phyloP scores from a whole-genome alignment of 2,888 invertebrate species.

The Cloeon dipterum region DNA sequence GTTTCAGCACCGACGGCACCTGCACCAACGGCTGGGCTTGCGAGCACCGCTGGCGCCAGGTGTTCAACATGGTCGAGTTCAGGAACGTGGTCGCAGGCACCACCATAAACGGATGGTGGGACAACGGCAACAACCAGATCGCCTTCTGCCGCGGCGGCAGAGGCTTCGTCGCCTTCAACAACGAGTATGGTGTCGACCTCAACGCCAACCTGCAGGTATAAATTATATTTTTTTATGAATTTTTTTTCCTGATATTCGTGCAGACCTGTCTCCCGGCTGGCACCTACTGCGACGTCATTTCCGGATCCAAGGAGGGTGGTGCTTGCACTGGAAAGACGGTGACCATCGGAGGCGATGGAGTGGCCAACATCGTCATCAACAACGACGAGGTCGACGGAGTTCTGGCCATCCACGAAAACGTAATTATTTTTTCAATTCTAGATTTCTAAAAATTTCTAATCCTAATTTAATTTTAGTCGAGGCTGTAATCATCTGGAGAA shows the following conservation, averaged over 20 bases:
- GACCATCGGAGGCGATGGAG: constrained; percentile 30
- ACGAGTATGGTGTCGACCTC: constrained; percentile 33
- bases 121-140: constrained; percentile 22
- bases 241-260: too few species aligned
- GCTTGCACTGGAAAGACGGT: constrained; percentile 40
- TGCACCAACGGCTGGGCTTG: constrained; percentile 20
- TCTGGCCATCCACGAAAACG: constrained; percentile 38
- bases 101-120: constrained; percentile 21
- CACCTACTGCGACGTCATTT: constrained; percentile 64
- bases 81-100: constrained; percentile 16
- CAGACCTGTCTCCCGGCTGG: constrained; percentile 51
- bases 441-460: too few species aligned
- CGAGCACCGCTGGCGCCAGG: constrained; percentile 18
- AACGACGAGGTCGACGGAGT: constrained; percentile 36
- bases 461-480: too few species aligned
- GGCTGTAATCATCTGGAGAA: too few species aligned
- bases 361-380: constrained; percentile 29
- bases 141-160: constrained; percentile 31
- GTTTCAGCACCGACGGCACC: constrained; percentile 14
- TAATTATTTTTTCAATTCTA: too few species aligned
- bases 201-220: constrained; percentile 31
- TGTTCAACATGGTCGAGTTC: constrained; percentile 19
- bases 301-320: constrained; percentile 32
- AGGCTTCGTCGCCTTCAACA: constrained; percentile 57
- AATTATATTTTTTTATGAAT: background rate